A percentile compares a stretch with the other conserved stretches of the same genome.
Evolutionary conservation across 1,140 invertebrate genomes (phyloP).

Genomic region (Macrobrachium rosenbergii): DNA sequence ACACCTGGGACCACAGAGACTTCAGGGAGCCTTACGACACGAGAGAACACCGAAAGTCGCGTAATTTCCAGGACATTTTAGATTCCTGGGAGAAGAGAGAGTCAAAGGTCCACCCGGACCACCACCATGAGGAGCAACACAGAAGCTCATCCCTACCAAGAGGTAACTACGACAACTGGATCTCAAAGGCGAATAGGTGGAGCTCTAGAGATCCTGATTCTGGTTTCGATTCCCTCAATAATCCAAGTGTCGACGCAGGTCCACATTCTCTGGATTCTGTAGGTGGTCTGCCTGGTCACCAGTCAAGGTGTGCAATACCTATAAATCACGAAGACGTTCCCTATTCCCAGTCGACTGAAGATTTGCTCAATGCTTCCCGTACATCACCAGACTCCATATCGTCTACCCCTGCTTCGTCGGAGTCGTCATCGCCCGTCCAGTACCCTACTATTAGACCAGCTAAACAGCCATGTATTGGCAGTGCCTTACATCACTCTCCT

Average conservation of each 20-base stretch:
- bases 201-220: constrained; percentile 59
- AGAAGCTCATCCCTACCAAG: constrained; percentile 34
- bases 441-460: constrained; percentile 53
- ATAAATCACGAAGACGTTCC: neutral
- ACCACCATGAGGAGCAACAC: neutral
- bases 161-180: neutral
- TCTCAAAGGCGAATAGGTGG: constrained; percentile 31
- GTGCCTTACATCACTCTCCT: constrained; percentile 15
- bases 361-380: constrained; percentile 55
- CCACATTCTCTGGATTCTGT: constrained; percentile 43
- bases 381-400: constrained; percentile 46
- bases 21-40: neutral
- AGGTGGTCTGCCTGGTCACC: neutral
- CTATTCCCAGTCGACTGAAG: constrained; percentile 53
- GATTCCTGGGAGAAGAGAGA: constrained; percentile 28
- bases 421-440: constrained; percentile 39
- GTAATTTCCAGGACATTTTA: neutral
- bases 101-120: constrained; percentile 17
- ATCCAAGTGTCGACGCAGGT: constrained; percentile 15
- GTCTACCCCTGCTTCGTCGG: constrained; percentile 23
- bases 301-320: neutral
- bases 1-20: constrained; percentile 25
- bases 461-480: constrained; percentile 41
- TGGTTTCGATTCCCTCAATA: constrained; percentile 60
- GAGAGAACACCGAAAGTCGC: neutral